Base-by-base conservation (phyloP, 2,113 vertebrate genomes). In the Strix uralensis region DNA sequence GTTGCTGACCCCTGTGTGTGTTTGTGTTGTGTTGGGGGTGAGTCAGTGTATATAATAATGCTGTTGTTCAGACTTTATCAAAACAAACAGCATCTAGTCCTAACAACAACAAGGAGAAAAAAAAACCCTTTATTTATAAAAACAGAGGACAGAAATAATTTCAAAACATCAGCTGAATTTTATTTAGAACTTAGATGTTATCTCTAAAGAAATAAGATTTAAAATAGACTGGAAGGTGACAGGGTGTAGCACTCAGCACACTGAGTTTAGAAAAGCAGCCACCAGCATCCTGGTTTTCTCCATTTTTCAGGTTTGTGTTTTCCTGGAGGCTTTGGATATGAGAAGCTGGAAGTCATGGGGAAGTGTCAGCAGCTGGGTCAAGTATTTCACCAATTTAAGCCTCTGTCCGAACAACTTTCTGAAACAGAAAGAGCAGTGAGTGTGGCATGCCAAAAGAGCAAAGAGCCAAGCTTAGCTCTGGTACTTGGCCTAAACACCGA, bases 21-120 rank as follows among this genome's bases (percentile, higher is more conserved):
- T 46, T 46, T 46, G 44, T 46, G 44, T 18, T 46, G 52, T 26
- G 42, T 18, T 34, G 79, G 17, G 23, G 42, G 42, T 10, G 27
- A 21, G 51, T 9, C 22, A 0, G 4, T 40, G 6, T 8, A 13
- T 16, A 8, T 1, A 15, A 10, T 4, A 29, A 10, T 6, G 15
- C 20, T n/a, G 22, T 5, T 46, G 54, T 7, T 70, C 25, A n/a
- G 57, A 15, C 65, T 17, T 54, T 16, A 10, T 6, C 49, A 13
- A 29, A 63, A 49, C 42, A 49, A 51, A 58, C 22, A 47, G 30
- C 30, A 4, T 36, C 42, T 49, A 20, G 17, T 23, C 36, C 54
- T 52, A 15, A 22, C 14, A 18, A 52, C 5, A 23, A 36, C 14
- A 11, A 44, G 34, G 15, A n/a, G 38, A 20, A 42, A 44, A 21